A percentile compares a stretch with the other conserved stretches of the same genome.
These are phyloP conservation scores for Cecidostiba fungosa DNA, from an alignment of 2,888 invertebrate species.

Conservation along the genomic window DNA sequence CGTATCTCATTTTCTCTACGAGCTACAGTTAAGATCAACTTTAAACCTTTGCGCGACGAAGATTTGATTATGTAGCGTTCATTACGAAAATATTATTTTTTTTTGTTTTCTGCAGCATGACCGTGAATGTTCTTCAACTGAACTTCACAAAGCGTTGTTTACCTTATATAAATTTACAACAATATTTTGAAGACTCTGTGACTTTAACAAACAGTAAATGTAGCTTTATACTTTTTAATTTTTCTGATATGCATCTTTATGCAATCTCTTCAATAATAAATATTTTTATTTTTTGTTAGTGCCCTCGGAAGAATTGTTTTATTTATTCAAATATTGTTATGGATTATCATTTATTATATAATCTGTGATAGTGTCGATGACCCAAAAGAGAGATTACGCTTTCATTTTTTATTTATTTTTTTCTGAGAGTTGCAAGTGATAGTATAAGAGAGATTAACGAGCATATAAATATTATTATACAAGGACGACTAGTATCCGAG, in stretches of 20 bases:
- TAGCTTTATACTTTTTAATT: conserved; percentile 48
- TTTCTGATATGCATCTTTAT: conserved; percentile 61
- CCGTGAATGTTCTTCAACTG: conserved; percentile 40
- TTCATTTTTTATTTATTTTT: conserved; percentile 38
- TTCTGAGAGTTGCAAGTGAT: conserved; percentile 39
- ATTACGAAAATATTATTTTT: conserved; percentile 59
- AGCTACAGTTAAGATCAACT: conserved; percentile 56
- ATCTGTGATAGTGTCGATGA: conserved; percentile 56
- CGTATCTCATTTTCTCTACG: conserved; percentile 36
- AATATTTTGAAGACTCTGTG: conserved; percentile 63
- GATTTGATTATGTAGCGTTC: conserved; percentile 61
- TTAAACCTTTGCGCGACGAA: conserved; percentile 50
- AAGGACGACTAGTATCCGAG: conserved; percentile 65
- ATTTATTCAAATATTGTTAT: conserved; percentile 42
- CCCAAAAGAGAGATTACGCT: conserved; percentile 52
- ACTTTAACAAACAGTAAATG: conserved; percentile 60
- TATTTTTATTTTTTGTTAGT: conserved; percentile 36
- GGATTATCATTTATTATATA: conserved; percentile 44
- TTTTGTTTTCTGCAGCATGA: conserved; percentile 46
- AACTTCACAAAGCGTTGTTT: conserved; percentile 59
- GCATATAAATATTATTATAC: conserved; percentile 63
- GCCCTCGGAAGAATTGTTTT: conserved; percentile 49
- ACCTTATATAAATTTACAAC: conserved; percentile 57
- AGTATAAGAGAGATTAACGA: conserved; percentile 57
- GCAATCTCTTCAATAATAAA: conserved; percentile 48